Conservation (phyloP, 2,797 vertebrate species). For the Peromyscus attwateri region DNA sequence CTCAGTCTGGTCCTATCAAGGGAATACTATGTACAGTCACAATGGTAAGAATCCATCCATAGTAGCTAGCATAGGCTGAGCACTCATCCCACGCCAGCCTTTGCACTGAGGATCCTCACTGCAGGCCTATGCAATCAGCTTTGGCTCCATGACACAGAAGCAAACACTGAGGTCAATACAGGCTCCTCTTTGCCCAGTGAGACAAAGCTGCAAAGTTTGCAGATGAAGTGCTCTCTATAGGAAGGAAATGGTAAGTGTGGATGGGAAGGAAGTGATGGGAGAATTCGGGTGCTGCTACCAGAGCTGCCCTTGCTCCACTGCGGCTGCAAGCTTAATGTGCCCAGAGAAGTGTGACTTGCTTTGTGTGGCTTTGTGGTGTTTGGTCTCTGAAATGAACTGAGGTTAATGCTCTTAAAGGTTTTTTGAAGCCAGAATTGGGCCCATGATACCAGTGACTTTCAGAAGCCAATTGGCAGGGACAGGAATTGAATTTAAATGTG, state of each 20-base stretch:
- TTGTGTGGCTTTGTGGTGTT: neutral
- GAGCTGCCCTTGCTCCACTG: neutral
- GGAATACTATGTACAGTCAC: neutral
- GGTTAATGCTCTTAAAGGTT: neutral
- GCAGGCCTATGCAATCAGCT: neutral
- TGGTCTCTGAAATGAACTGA: neutral
- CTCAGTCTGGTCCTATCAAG: neutral
- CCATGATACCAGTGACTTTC: neutral
- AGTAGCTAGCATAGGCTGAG: neutral
- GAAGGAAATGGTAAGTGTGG: neutral
- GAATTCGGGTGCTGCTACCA: neutral
- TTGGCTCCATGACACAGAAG: neutral
- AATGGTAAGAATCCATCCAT: neutral
- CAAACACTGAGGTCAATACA: neutral
- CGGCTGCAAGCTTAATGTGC: neutral
- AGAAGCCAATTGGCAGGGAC: neutral
- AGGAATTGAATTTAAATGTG: neutral
- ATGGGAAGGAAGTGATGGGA: neutral
- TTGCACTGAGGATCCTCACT: neutral
- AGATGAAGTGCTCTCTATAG: neutral
- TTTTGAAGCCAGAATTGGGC: neutral
- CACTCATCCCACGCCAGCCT: neutral
- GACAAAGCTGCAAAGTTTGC: neutral
- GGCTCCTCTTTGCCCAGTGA: neutral
- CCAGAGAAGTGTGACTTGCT: neutral